phyloP scores from a whole-genome alignment of 2,888 invertebrate genomes.

The Campaea margaritaria region DNA sequence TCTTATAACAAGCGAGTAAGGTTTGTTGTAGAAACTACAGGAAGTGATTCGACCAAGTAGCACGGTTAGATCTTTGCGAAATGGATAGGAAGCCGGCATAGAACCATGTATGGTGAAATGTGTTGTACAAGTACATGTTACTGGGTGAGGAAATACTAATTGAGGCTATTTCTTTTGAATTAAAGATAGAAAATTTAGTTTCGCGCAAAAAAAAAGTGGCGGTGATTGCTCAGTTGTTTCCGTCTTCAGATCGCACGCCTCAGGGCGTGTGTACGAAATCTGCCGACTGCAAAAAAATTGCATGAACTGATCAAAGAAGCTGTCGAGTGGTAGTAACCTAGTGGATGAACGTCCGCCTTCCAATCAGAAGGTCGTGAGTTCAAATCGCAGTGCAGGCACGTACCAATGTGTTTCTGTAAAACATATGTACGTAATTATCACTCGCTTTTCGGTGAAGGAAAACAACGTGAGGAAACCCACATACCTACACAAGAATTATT shows the following conservation, averaged over 20 bases:
- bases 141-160: slow-evolving; percentile 18
- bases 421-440: no score
- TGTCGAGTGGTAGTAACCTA: no score
- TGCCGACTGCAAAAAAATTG: no score
- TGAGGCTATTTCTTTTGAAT: neutral
- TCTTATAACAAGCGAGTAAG: slow-evolving; percentile 34
- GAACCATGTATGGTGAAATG: slow-evolving; percentile 56
- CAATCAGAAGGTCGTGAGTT: no score
- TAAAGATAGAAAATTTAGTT: neutral
- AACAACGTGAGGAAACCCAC: no score
- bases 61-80: slow-evolving; percentile 63
- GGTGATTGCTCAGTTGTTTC: neutral
- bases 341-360: no score
- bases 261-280: no score
- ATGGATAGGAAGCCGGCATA: slow-evolving; percentile 57
- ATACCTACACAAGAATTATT: no score
- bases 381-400: no score
- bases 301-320: no score
- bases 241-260: neutral
- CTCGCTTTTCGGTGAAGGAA: no score
- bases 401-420: no score
- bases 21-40: slow-evolving; percentile 28
- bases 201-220: neutral
- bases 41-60: slow-evolving; percentile 44
- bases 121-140: slow-evolving; percentile 17